Conservation (phyloP, 2,113 vertebrate species). For the Oncorhynchus mykiss region DNA sequence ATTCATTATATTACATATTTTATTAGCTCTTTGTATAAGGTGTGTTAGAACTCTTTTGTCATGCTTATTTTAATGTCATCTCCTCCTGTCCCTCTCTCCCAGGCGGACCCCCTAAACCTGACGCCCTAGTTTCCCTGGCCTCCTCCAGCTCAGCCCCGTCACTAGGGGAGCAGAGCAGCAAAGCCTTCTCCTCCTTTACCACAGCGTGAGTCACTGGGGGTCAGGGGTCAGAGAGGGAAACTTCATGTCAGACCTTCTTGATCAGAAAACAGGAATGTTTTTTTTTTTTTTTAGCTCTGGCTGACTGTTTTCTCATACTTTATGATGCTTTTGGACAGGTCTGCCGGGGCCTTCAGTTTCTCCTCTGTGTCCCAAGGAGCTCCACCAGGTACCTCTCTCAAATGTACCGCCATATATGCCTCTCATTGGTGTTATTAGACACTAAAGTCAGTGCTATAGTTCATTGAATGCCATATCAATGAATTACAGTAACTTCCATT, state of each 20-base stretch:
- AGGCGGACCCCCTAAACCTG: slow-evolving; percentile 71
- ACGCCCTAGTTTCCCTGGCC: slow-evolving; percentile 46
- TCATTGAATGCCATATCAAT: too few species aligned
- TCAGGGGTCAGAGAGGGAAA: neutral
- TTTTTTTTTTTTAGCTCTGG: too few species aligned
- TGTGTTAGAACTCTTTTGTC: neutral
- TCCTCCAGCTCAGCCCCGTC: slow-evolving; percentile 59
- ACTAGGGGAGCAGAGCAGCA: slow-evolving; percentile 70
- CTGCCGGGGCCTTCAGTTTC: slow-evolving; percentile 61
- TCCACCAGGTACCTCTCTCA: slow-evolving; percentile 64
- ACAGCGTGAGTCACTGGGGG: slow-evolving; percentile 72
- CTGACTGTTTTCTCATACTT: neutral
- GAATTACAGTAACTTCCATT: too few species aligned
- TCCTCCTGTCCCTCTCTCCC: slow-evolving; percentile 4
- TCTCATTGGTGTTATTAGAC: neutral
- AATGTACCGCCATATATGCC: neutral
- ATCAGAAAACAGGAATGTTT: too few species aligned
- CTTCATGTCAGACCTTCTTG: neutral
- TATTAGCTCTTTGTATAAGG: too few species aligned
- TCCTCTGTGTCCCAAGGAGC: slow-evolving; percentile 55
- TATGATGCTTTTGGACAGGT: slow-evolving; percentile 39
- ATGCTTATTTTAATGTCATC: neutral
- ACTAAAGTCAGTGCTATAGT: too few species aligned
- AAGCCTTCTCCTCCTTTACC: slow-evolving; percentile 78
- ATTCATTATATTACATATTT: neutral